Evolutionary conservation across 2,113 vertebrate genomes (phyloP), one percentile per base, ranked within the genome.

Genomic region (Spilogale gracilis): DNA sequence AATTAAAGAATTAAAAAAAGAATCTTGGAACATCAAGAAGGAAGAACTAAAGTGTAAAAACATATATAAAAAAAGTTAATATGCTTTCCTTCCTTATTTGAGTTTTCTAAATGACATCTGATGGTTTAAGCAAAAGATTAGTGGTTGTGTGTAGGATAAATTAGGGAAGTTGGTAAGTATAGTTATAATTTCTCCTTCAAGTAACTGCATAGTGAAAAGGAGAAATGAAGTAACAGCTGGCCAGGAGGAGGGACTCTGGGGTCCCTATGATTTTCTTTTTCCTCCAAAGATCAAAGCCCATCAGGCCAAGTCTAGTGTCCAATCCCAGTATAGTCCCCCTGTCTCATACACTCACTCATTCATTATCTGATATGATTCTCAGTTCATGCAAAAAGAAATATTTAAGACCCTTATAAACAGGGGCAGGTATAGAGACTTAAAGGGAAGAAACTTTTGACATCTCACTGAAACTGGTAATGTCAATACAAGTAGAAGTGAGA

Each of bases 101-200:
- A 43, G 30, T 93, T 95, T 89, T 74, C 91, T 74, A 74, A 93
- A 81, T 88, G 45, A 4, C 48, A 27, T 21, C 73, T 71, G 81
- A 83, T 56, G 82, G 61, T 63, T 56, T 79, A 82, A 95, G 56
- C 73, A 67, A 58, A 80, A 84, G 54, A 58, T 45, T 11, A 54
- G 58, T 10, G 23, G 73, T 38, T 86, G 43, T 20, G 12, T 81
- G 23, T 3, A 21, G 9, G 14, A 25, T 11, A 83, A 91, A 95
- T 91, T 38, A 79, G 61, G 86, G 93, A 91, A 93, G 74, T 63
- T 90, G 81, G 50, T 86, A 74, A 91, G 25, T 32, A n/a, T n/a
- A 18, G 27, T 7, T 86, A 60, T 52, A 30, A 87, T 84, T 79
- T 94, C 94, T 91, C 27, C 69, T 82, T 79, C 18, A 50, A 69